Evolutionary conservation across 2,888 invertebrate genomes (phyloP).

Genomic region (Tenthredo amoena): DNA sequence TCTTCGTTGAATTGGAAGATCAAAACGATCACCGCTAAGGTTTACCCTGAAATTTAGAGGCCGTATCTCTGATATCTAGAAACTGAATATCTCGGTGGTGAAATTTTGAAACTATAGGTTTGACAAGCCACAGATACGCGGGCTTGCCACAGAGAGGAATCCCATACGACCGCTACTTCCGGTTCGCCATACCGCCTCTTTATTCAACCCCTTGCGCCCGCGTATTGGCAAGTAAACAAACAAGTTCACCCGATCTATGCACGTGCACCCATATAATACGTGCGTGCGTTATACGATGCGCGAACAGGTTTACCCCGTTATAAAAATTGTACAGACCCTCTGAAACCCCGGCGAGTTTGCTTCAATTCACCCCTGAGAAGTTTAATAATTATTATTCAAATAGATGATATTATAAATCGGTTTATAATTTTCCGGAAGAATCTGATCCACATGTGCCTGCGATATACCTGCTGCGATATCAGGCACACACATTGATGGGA

Average conservation of each 20-base stretch:
- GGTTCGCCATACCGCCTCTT: constrained; percentile 17
- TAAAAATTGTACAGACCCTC: not conserved
- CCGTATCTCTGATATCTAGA: not conserved
- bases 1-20: too few relatives aligned
- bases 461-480: not conserved
- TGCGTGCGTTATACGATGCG: not conserved
- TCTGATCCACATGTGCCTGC: not conserved
- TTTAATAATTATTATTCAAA: not conserved
- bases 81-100: not conserved
- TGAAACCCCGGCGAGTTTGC: not conserved
- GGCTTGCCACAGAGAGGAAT: not conserved
- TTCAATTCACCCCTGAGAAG: not conserved
- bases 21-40: not conserved
- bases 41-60: too few relatives aligned
- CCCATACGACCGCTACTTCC: constrained; percentile 15
- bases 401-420: not conserved
- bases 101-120: not conserved
- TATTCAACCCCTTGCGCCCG: constrained; percentile 31
- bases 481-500: not conserved
- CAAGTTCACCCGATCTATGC: constrained; percentile 18
- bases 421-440: not conserved
- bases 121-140: not conserved
- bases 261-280: constrained; percentile 17
- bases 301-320: not conserved
- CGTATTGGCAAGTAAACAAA: constrained; percentile 31